Conservation (phyloP, 2,113 vertebrate species). For the Chlorodrepanis virens region DNA sequence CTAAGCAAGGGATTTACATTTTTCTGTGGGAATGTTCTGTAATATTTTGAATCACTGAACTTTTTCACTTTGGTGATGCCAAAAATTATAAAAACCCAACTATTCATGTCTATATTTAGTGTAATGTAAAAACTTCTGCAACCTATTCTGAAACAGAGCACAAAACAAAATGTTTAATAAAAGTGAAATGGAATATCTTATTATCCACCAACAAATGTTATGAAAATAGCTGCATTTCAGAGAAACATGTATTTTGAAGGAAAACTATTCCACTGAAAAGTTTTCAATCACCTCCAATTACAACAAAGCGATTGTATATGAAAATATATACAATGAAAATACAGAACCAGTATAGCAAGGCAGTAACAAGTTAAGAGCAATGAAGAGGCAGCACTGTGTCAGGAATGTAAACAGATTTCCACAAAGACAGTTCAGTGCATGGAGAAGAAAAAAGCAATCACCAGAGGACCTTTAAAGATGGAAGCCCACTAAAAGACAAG, state of each 20-base stretch:
- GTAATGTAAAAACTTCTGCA: background rate
- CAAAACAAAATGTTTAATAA: background rate
- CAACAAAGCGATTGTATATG: background rate
- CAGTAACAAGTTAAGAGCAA: background rate
- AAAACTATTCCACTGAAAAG: constrained; percentile 50
- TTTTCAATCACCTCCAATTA: constrained; percentile 8
- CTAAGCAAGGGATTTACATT: background rate
- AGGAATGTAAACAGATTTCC: background rate
- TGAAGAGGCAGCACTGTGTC: background rate
- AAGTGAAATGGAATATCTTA: background rate
- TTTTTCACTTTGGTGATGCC: background rate
- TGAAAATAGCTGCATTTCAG: background rate
- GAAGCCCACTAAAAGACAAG: background rate
- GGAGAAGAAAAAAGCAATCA: background rate
- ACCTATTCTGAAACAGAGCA: background rate
- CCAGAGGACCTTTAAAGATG: background rate
- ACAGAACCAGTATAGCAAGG: background rate
- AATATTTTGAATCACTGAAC: background rate
- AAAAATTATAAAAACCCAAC: background rate
- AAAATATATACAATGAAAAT: background rate
- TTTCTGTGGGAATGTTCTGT: background rate
- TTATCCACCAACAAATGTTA: background rate
- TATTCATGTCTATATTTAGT: background rate
- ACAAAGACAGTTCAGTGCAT: background rate
- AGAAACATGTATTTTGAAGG: background rate